Percentiles rank a stretch among this genome's conserved stretches.
phyloP scores from a whole-genome alignment of 2,888 invertebrate species.

The Drosophila fungiperda region DNA sequence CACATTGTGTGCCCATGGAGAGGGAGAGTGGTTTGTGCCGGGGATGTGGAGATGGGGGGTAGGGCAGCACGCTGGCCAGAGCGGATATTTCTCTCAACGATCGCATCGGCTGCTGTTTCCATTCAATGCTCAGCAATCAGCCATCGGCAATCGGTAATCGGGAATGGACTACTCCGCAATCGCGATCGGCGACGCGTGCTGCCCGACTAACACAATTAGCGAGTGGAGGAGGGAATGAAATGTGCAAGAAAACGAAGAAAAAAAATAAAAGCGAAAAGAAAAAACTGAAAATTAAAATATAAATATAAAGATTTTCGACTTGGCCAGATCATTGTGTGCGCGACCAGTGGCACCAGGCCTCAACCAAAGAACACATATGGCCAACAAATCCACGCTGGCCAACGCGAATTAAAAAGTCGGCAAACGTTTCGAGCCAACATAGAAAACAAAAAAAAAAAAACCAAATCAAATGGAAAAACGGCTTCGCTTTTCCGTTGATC shows the following conservation, averaged over 20 bases:
- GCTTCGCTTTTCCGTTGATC: slow-evolving; percentile 32
- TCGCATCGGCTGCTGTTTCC: slow-evolving; percentile 38
- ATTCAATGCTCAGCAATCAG: slow-evolving; percentile 37
- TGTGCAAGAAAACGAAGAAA: slow-evolving; percentile 6
- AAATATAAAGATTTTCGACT: slow-evolving; percentile 21
- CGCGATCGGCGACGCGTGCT: slow-evolving; percentile 47
- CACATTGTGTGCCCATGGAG: not conserved
- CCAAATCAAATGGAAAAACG: slow-evolving; percentile 45
- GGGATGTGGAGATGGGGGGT: not conserved
- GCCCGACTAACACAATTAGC: not conserved
- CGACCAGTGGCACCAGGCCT: slow-evolving; percentile 33
- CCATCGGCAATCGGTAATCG: slow-evolving; percentile 35
- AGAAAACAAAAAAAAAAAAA: slow-evolving; percentile 1
- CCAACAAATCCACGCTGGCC: slow-evolving; percentile 7
- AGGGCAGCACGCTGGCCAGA: not conserved
- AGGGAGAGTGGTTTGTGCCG: not conserved
- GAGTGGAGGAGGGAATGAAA: not conserved
- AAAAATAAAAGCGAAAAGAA: slow-evolving; percentile 2
- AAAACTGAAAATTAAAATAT: slow-evolving; percentile 30
- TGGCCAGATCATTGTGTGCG: slow-evolving; percentile 17
- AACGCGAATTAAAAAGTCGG: slow-evolving; percentile 9
- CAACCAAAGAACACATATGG: slow-evolving; percentile 32
- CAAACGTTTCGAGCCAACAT: not conserved
- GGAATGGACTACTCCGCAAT: slow-evolving; percentile 32
- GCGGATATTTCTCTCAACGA: slow-evolving; percentile 54